These are phyloP conservation scores for Apodemus sylvaticus DNA, from an alignment of 2,113 vertebrate species.

Conservation along the genomic window DNA sequence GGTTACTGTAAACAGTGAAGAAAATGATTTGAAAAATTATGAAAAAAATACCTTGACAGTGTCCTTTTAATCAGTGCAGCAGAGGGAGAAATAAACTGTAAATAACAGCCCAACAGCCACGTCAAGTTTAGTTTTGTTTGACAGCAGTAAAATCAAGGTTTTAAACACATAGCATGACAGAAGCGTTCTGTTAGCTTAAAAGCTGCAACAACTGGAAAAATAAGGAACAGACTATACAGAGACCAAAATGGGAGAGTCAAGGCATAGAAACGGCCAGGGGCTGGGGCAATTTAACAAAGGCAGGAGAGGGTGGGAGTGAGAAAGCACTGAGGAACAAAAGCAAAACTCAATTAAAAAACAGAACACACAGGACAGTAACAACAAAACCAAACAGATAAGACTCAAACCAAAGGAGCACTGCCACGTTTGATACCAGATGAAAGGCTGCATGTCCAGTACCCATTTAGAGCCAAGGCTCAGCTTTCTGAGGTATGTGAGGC, in stretches of 20 bases:
- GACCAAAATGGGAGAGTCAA: conserved; percentile 58
- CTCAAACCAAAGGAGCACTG: conserved; percentile 25
- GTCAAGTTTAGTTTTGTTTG: conserved; percentile 72
- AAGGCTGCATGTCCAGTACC: neutral
- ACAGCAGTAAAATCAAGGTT: conserved; percentile 77
- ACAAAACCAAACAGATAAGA: conserved; percentile 63
- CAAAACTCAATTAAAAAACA: conserved; percentile 63
- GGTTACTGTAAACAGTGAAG: conserved; percentile 80
- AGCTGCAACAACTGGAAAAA: conserved; percentile 75
- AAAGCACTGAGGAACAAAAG: conserved; percentile 68
- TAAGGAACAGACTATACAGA: conserved; percentile 62
- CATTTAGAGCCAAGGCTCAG: neutral
- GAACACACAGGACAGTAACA: conserved; percentile 64
- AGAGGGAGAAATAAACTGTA: conserved; percentile 83
- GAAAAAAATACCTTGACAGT: conserved; percentile 84
- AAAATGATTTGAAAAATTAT: conserved; percentile 82
- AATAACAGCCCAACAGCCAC: conserved; percentile 82
- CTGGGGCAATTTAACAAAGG: conserved; percentile 46
- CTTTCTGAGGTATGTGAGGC: neutral
- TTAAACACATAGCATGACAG: conserved; percentile 76
- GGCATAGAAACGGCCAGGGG: conserved; percentile 59
- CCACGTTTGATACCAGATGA: neutral
- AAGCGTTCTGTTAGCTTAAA: conserved; percentile 76
- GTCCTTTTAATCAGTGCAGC: conserved; percentile 85
- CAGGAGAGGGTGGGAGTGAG: neutral